Percentiles rank a stretch among this genome's conserved stretches.
Conservation (phyloP, 2,797 vertebrate genomes). For the Jordanella pulchra region DNA sequence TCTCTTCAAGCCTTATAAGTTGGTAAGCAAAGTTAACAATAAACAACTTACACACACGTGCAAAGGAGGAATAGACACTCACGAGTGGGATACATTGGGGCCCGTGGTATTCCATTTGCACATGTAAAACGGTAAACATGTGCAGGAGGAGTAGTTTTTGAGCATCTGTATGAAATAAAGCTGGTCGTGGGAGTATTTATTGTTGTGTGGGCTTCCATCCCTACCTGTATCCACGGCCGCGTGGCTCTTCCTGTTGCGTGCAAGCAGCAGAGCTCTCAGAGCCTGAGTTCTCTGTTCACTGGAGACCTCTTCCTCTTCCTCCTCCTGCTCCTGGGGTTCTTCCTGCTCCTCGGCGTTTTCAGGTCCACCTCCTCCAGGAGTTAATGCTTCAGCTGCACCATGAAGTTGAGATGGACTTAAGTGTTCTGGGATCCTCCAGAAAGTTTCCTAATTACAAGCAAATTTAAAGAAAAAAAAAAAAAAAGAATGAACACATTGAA, state of each 20-base stretch:
- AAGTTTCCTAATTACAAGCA: slow-evolving; percentile 83
- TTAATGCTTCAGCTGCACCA: slow-evolving; percentile 77
- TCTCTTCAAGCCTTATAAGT: too few relatives aligned
- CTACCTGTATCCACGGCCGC: slow-evolving; percentile 59
- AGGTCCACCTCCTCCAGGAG: slow-evolving; percentile 44
- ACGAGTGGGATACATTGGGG: too few relatives aligned
- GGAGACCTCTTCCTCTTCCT: slow-evolving; percentile 29
- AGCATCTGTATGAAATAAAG: too few relatives aligned
- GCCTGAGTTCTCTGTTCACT: slow-evolving; percentile 75
- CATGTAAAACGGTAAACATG: too few relatives aligned
- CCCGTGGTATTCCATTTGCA: too few relatives aligned
- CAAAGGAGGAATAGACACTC: too few relatives aligned
- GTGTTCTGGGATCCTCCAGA: slow-evolving; percentile 93
- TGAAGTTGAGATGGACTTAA: slow-evolving; percentile 81
- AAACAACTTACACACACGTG: too few relatives aligned
- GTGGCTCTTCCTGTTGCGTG: slow-evolving; percentile 75
- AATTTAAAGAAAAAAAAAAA: neutral
- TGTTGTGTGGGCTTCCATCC: too few relatives aligned
- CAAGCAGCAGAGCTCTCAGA: slow-evolving; percentile 73
- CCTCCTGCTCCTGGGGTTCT: slow-evolving; percentile 19
- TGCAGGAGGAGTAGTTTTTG: too few relatives aligned
- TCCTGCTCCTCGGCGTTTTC: slow-evolving; percentile 9
- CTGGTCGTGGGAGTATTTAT: too few relatives aligned
- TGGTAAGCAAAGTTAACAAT: too few relatives aligned
- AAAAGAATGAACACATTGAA: neutral